Percentiles rank a stretch among this genome's conserved stretches.
Conservation (phyloP, 1,140 invertebrate species). For the Drosophila truncata region DNA sequence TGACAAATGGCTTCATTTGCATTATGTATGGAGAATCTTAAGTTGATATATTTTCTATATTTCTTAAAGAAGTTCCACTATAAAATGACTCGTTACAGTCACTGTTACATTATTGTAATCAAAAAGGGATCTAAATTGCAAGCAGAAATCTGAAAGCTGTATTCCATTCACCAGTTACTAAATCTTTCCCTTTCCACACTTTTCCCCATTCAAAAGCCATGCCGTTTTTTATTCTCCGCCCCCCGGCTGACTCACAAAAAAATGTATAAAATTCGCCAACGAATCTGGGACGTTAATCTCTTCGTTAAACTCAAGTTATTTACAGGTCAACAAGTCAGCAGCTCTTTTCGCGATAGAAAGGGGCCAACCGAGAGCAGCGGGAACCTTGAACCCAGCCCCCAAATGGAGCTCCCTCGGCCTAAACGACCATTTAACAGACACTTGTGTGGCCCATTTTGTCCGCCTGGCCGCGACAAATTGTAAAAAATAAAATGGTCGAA, state of each 20-base stretch:
- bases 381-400: slow-evolving; percentile 39
- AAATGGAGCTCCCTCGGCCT: slow-evolving; percentile 28
- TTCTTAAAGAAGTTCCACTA: background rate
- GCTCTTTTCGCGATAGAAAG: slow-evolving; percentile 35
- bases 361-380: slow-evolving; percentile 7
- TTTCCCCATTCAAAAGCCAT: slow-evolving; percentile 5
- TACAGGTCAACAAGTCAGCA: slow-evolving; percentile 63
- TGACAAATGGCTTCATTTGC: slow-evolving; percentile 30
- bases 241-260: slow-evolving; percentile 14
- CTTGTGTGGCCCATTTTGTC: slow-evolving; percentile 49
- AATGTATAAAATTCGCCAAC: slow-evolving; percentile 42
- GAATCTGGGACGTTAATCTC: slow-evolving; percentile 55
- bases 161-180: slow-evolving; percentile 10
- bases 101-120: background rate
- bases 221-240: slow-evolving; percentile 10
- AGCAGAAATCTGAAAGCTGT: slow-evolving; percentile 1
- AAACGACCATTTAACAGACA: slow-evolving; percentile 67
- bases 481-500: slow-evolving; percentile 53
- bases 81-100: background rate
- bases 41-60: background rate
- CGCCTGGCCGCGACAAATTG: slow-evolving; percentile 62
- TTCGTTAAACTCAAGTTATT: slow-evolving; percentile 62
- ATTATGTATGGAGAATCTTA: background rate
- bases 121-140: slow-evolving; percentile 7
- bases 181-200: slow-evolving; percentile 5